Evolutionary conservation across 1,140 invertebrate species (phyloP), one percentile per base, ranked within the genome.

Genomic region (Philotrypesis tridentata): DNA sequence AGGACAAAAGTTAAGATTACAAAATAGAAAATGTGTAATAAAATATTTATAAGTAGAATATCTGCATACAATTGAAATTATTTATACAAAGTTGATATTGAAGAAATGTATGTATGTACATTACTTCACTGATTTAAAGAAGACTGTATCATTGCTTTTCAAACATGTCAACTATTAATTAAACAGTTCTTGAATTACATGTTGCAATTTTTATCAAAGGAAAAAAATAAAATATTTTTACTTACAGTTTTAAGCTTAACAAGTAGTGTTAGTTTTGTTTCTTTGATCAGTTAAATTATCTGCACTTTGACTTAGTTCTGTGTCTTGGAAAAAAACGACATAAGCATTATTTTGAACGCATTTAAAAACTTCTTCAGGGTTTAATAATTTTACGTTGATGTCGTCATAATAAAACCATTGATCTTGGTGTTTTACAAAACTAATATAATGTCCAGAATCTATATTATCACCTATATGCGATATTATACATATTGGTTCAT

Each of bases 381-480:
- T 86, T 84, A 90, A 86, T 55, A 87, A 85, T 68, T 85, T 86
- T 7, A 90, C 89, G 48, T 78, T 85, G 79, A 87, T 85, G 75
- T 90, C 89, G 61, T 90, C 89, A 76, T 89, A 90, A 61, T 89
- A 87, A 77, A 86, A 88, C 89, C 89, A 90, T n/a, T 87, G 83
- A 14, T 88, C 85, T 1, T 87, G 82, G 61, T 89, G 88, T 75
- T 86, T 87, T 7, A 89, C 86, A 75, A 89, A 90, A 73, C 88
- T 89, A 27, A 89, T 90, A 70, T 90, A 90, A 80, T 90, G 89
- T 31, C 89, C 89, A 75, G 87, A 90, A 72, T 90, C 87, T 83
- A 90, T 88, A 9, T 86, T 88, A 23, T 85, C 84, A 55, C 89
- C 89, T 21, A 89, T 88, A 48, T 90, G 89, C 21, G 88, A 87